These are phyloP conservation scores for Julus scanicus DNA, from an alignment of 2,888 invertebrate species.

Conservation along the genomic window DNA sequence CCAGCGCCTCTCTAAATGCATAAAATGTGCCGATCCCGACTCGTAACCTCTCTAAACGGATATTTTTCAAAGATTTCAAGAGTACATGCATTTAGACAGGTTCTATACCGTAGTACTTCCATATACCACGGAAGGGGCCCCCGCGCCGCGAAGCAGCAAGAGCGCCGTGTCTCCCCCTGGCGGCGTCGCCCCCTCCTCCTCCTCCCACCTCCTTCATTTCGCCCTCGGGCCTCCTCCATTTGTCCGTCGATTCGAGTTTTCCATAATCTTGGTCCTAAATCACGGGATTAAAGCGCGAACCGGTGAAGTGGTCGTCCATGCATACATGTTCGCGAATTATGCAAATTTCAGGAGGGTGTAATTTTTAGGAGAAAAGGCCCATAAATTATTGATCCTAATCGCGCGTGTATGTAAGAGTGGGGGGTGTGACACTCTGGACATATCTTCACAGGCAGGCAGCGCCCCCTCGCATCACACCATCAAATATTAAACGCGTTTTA, in stretches of 20 bases:
- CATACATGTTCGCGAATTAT: constrained; percentile 59
- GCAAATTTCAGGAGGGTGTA: constrained; percentile 58
- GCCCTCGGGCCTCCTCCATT: constrained; percentile 3
- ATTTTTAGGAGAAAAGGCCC: constrained; percentile 56
- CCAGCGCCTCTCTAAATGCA: no score
- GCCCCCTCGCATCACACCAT: not conserved
- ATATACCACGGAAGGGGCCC: no score
- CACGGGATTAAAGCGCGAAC: constrained; percentile 56
- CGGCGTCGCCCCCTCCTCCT: not conserved
- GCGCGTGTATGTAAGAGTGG: not conserved
- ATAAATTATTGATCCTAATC: constrained; percentile 58
- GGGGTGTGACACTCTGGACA: not conserved
- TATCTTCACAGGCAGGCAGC: not conserved
- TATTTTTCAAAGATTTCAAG: no score
- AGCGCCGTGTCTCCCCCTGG: no score
- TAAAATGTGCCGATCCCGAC: no score
- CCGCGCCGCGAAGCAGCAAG: no score
- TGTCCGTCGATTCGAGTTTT: constrained; percentile 49
- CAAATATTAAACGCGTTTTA: not conserved
- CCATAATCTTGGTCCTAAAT: constrained; percentile 53
- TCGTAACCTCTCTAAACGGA: no score
- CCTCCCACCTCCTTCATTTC: not conserved
- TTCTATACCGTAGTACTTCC: no score
- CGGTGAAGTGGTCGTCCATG: constrained; percentile 58
- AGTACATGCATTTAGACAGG: no score